Conservation (phyloP, 2,797 vertebrate genomes). For the Xenentodon cancila region DNA sequence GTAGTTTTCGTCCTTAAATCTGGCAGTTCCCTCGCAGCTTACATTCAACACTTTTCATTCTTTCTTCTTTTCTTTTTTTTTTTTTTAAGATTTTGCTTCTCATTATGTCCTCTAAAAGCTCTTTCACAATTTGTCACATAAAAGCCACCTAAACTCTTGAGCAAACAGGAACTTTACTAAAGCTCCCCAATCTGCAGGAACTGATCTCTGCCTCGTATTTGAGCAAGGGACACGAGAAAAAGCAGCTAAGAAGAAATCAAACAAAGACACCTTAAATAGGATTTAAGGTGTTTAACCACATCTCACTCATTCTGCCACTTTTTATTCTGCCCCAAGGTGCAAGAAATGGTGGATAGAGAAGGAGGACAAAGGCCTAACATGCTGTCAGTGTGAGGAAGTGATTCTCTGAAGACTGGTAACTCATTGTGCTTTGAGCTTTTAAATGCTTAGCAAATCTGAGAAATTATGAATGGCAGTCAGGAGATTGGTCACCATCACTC, state of each 20-base stretch:
- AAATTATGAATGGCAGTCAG: slow-evolving; percentile 48
- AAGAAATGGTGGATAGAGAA: slow-evolving; percentile 27
- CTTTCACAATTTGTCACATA: slow-evolving; percentile 70
- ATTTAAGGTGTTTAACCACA: slow-evolving; percentile 74
- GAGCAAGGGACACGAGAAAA: slow-evolving; percentile 71
- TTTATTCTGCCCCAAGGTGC: slow-evolving; percentile 22
- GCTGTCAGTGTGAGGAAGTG: slow-evolving; percentile 7
- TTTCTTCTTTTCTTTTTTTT: too few species aligned
- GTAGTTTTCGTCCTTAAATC: background rate
- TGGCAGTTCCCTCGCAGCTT: background rate
- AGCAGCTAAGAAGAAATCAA: slow-evolving; percentile 78
- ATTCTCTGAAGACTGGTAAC: slow-evolving; percentile 16
- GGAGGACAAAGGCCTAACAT: slow-evolving; percentile 19
- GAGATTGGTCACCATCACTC: slow-evolving; percentile 52
- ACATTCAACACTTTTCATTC: background rate
- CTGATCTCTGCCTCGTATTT: slow-evolving; percentile 66
- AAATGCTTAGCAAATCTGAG: slow-evolving; percentile 44
- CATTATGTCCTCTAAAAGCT: slow-evolving; percentile 50
- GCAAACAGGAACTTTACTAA: slow-evolving; percentile 80
- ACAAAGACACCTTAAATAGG: slow-evolving; percentile 77
- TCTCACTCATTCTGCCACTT: slow-evolving; percentile 63
- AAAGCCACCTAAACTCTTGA: slow-evolving; percentile 81
- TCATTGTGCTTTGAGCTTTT: slow-evolving; percentile 30
- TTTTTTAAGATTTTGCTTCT: slow-evolving; percentile 26
- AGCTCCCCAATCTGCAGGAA: slow-evolving; percentile 62